Percentiles rank a stretch among this genome's conserved stretches.
These are phyloP conservation scores for Ichneumoninae sp. DNA, from an alignment of 2,888 invertebrate species.

Conservation along the genomic window DNA sequence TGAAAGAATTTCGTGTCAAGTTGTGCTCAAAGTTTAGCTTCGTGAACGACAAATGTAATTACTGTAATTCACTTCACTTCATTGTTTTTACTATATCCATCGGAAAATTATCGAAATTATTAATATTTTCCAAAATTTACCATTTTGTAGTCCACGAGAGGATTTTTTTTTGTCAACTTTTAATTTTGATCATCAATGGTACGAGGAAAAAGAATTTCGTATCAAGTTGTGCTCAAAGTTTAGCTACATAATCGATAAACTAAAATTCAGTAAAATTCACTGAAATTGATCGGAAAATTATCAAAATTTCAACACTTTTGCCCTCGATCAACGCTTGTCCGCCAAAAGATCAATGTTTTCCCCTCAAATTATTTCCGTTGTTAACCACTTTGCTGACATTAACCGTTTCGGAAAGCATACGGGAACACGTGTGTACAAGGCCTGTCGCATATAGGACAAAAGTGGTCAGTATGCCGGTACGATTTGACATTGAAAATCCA, in stretches of 20 bases:
- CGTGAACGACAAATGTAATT: too few relatives aligned
- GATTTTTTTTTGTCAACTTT: background rate
- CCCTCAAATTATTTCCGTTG: background rate
- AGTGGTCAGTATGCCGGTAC: background rate
- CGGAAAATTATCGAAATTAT: too few relatives aligned
- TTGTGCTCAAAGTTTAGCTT: too few relatives aligned
- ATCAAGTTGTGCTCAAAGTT: background rate
- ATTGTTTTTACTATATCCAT: too few relatives aligned
- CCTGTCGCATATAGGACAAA: background rate
- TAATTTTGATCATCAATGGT: too few relatives aligned
- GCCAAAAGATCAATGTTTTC: background rate
- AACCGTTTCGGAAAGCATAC: background rate
- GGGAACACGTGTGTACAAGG: background rate
- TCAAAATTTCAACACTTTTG: background rate
- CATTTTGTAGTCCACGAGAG: background rate
- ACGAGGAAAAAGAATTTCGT: too few relatives aligned
- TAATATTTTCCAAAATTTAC: background rate
- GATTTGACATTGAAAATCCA: constrained; percentile 1
- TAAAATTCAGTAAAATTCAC: too few relatives aligned
- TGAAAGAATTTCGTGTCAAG: background rate
- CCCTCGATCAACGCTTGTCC: background rate
- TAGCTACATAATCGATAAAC: background rate
- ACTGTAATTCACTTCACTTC: too few relatives aligned
- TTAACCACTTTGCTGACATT: background rate
- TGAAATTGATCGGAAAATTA: too few relatives aligned